Evolutionary conservation across 2,888 invertebrate genomes (phyloP), one percentile per base, ranked within the genome.

Genomic region (Drosophila borealis): DNA sequence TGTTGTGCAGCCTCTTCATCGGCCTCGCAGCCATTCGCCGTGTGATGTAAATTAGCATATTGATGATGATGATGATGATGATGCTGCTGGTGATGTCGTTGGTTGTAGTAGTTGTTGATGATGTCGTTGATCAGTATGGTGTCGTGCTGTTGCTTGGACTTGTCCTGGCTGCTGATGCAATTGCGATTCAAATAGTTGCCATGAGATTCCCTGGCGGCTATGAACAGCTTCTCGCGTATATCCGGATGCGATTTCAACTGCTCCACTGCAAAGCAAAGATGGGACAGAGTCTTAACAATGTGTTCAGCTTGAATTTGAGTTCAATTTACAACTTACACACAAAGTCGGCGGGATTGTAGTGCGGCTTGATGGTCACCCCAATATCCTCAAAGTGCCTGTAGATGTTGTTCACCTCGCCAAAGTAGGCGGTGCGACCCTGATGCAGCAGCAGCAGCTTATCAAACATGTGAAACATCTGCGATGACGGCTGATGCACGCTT

Each of bases 261-360:
- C 92, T 96, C 96, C 94, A 96, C 96, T 96, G 57, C 10, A 46
- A 49, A 9, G 1, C 13, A 6, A 1, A 17, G 29, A 2, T 29
- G 29, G 8, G 29, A 2, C 29, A 29, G 29, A 2, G 8, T 29
- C 25, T 29, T 29, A 29, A 29, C 29, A 11, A n/a, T 9, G 17
- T 0, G 10, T 11, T 53, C 21, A 33, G 19, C 33, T 29, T 0
- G 9, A 17, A 13, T 3, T 2, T 11, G 2, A 39, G 3, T 11
- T 10, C 10, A 8, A 1, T 34, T 19, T 9, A 29, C 9, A 33
- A 94, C 95, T 95, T 93, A 96, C 96, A 92, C 89, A 96, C 95
- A 90, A 96, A 96, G 91, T 97, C 96, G n/a, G 96, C 96, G 51
- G 96, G 96, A 93, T 97, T 97, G 90, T 96, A 96, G 90, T 96